phyloP scores from a whole-genome alignment of 2,888 invertebrate genomes.

The Brachyopa scutellaris region DNA sequence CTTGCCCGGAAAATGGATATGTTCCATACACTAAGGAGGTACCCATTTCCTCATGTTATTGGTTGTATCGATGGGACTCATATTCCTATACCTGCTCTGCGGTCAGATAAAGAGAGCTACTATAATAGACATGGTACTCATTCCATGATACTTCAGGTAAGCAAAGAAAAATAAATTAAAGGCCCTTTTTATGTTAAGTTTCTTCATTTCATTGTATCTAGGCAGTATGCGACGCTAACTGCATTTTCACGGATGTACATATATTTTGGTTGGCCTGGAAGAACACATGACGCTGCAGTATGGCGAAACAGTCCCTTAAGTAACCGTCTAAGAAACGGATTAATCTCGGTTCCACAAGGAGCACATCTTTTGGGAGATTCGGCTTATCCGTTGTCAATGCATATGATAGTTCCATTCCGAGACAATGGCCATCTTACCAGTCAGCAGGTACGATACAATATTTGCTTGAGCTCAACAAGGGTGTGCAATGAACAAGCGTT shows the following conservation, averaged over 20 bases:
- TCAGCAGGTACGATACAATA: not conserved
- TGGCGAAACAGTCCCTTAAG: conserved; percentile 15
- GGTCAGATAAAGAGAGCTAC: not conserved
- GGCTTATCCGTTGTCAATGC: not conserved
- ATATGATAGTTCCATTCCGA: not conserved
- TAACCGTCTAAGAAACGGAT: not conserved
- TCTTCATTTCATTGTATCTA: conserved; percentile 1
- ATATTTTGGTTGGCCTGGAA: conserved; percentile 29
- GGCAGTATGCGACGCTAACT: conserved; percentile 10
- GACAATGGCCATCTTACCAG: not conserved
- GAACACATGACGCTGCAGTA: conserved; percentile 21
- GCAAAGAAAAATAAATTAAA: conserved; percentile 1
- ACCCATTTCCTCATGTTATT: conserved; percentile 5
- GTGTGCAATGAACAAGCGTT: conserved; percentile 23
- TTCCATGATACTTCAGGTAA: conserved; percentile 17
- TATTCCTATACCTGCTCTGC: not conserved
- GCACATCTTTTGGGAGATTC: conserved; percentile 13
- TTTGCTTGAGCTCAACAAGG: conserved; percentile 1
- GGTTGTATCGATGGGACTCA: conserved; percentile 10
- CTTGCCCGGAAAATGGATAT: not conserved
- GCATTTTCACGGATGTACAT: not conserved
- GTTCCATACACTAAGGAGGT: not conserved
- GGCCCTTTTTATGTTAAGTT: not conserved
- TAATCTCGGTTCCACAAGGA: not conserved
- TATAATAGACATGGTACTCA: conserved; percentile 15